Evolutionary conservation across 2,888 invertebrate genomes (phyloP).

Genomic region (Tenthredo distinguenda): DNA sequence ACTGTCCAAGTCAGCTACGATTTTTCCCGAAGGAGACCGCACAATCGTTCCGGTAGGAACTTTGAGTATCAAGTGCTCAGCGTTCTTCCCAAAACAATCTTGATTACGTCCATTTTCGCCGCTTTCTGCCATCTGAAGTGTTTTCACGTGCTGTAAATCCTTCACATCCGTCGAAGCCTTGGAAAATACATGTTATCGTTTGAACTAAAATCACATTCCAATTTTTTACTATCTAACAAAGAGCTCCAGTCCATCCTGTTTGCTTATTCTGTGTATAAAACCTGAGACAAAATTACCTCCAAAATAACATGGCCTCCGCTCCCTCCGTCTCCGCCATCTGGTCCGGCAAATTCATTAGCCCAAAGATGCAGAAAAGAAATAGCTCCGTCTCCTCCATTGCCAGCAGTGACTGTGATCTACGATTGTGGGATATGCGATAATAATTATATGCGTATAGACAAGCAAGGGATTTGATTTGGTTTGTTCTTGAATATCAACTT

Average conservation of each 20-base stretch:
- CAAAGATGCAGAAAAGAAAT: slow-evolving; percentile 91
- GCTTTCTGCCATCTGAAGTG: slow-evolving; percentile 82
- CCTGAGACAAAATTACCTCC: slow-evolving; percentile 76
- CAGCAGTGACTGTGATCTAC: slow-evolving; percentile 85
- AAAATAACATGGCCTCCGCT: slow-evolving; percentile 97
- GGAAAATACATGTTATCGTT: slow-evolving; percentile 55
- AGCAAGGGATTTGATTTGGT: neutral
- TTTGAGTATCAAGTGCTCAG: slow-evolving; percentile 84
- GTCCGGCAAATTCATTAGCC: slow-evolving; percentile 94
- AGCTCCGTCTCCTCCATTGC: slow-evolving; percentile 96
- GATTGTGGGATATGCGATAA: neutral
- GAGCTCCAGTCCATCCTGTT: neutral
- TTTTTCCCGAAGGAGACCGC: slow-evolving; percentile 80
- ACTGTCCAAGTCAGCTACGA: slow-evolving; percentile 85
- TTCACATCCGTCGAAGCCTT: slow-evolving; percentile 84
- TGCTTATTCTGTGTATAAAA: neutral
- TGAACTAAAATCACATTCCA: slow-evolving; percentile 39
- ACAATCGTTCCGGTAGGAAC: slow-evolving; percentile 93
- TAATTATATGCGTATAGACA: neutral
- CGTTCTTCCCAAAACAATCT: slow-evolving; percentile 91
- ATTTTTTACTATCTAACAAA: slow-evolving; percentile 8
- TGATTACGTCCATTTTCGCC: slow-evolving; percentile 88
- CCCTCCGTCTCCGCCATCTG: slow-evolving; percentile 98
- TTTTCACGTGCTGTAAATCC: slow-evolving; percentile 85
- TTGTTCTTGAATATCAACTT: neutral